Evolutionary conservation across 1,140 invertebrate genomes (phyloP).

Genomic region (Doryteuthis pealeii): DNA sequence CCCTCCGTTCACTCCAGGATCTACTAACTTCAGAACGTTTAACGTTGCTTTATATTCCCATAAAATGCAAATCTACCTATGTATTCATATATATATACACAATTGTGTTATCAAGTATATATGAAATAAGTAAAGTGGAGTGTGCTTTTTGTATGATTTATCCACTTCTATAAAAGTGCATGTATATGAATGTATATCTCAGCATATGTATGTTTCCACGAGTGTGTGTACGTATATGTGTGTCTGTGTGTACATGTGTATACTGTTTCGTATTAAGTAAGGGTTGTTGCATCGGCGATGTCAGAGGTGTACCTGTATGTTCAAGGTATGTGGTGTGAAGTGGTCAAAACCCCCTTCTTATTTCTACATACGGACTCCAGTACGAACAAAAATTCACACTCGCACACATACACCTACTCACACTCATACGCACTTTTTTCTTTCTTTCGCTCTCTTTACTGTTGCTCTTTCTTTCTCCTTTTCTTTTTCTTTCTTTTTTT

Average conservation of each 20-base stretch:
- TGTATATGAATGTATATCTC: neutral
- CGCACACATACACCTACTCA: neutral
- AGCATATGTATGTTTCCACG: neutral
- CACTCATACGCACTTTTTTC: neutral
- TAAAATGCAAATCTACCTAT: neutral
- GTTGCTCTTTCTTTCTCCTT: too few relatives aligned
- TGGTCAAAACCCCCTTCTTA: too few relatives aligned
- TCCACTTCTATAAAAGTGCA: neutral
- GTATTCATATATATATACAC: neutral
- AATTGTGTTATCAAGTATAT: neutral
- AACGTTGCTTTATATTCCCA: too few relatives aligned
- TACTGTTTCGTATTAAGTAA: neutral
- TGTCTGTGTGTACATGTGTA: neutral
- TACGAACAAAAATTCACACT: neutral
- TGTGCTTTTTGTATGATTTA: neutral
- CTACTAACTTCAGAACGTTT: too few relatives aligned
- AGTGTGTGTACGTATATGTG: neutral
- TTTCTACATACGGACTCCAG: neutral
- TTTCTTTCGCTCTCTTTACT: too few relatives aligned
- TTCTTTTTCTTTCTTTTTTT: too few relatives aligned
- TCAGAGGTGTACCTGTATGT: neutral
- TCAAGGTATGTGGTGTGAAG: too few relatives aligned
- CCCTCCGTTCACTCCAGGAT: too few relatives aligned
- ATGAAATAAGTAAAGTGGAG: neutral
- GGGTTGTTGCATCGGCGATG: neutral